Evolutionary conservation across 2,888 invertebrate species (phyloP), one percentile per base, ranked within the genome.

Genomic region (Neoaliturus tenellus): DNA sequence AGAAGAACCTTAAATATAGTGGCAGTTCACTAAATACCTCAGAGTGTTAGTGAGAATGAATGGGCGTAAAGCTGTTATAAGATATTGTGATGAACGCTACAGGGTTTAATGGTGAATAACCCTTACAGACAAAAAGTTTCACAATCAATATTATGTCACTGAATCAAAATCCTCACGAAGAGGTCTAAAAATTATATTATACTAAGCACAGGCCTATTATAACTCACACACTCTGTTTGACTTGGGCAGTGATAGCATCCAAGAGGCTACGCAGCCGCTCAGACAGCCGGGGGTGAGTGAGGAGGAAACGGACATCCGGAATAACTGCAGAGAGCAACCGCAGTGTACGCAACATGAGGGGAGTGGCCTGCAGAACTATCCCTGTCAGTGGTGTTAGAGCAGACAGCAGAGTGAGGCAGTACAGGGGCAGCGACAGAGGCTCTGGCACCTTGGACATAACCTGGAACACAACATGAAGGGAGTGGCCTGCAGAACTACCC

Each of bases 251-350:
- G 23, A 78, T 1, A 8, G 20, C 23, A 10, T 31, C 33, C 10
- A 78, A 28, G 4, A 78, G 35, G 5, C n/a, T 14, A 3, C 23
- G 55, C 2, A 35, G 31, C 35, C 51, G 78, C n/a, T 55, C 20
- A 2, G 44, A 31, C 55, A 51, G 51, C n/a, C 23, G 48, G 35
- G 28, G 55, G 10, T 48, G 31, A 20, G 41, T 25, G 17, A 28
- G 28, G 55, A 86, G 82, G n/a, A 12, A 25, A 0, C 71, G 58
- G 0, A 80, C 14, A 23, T 86, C 84, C 1, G 69, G 75, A 20
- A 85, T 75, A 33, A 83, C 82, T 25, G 83, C 58, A 20, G n/a
- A 20, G 20, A 86, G 80, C 39, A 85, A 80, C 12, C 58, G 39
- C 41, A 85, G 55, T 44, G 78, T 48, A 0, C 73, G 78, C 23